These are phyloP conservation scores for Galerucella nymphaeae DNA, from an alignment of 2,888 invertebrate genomes.

Conservation along the genomic window DNA sequence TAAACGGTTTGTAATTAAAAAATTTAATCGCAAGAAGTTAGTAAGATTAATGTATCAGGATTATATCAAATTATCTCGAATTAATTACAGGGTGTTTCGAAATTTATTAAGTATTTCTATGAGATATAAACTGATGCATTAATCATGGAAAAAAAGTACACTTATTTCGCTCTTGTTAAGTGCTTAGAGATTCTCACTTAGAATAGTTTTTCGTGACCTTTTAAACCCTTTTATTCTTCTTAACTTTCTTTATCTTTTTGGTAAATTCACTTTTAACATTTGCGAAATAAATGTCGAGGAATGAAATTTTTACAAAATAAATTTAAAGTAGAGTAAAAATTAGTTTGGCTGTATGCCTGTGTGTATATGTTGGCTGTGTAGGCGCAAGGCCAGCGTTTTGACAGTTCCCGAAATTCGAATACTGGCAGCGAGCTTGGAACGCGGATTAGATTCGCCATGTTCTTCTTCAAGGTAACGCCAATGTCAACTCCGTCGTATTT, in stretches of 20 bases:
- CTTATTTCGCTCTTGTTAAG: conserved; percentile 16
- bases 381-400: conserved; percentile 79
- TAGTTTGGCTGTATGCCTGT: conserved; percentile 56
- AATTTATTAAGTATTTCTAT: neutral
- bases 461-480: conserved; percentile 53
- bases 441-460: conserved; percentile 74
- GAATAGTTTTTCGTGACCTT: neutral
- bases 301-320: conserved; percentile 32
- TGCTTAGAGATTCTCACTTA: neutral
- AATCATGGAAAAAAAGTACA: neutral
- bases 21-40: conserved; percentile 28
- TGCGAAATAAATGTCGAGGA: conserved; percentile 42
- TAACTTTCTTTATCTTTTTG: too few species aligned
- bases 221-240: neutral
- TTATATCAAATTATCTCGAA: neutral
- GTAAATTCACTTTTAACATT: conserved; percentile 8
- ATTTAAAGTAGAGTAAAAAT: conserved; percentile 48
- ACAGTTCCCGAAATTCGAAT: conserved; percentile 85
- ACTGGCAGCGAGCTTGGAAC: conserved; percentile 84
- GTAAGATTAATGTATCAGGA: neutral
- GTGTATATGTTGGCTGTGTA: conserved; percentile 64
- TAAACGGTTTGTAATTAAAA: neutral
- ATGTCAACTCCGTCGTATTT: conserved; percentile 39
- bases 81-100: too few species aligned
- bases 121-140: neutral